phyloP scores from a whole-genome alignment of 2,888 invertebrate genomes.

The Caenorhabditis sp. region DNA sequence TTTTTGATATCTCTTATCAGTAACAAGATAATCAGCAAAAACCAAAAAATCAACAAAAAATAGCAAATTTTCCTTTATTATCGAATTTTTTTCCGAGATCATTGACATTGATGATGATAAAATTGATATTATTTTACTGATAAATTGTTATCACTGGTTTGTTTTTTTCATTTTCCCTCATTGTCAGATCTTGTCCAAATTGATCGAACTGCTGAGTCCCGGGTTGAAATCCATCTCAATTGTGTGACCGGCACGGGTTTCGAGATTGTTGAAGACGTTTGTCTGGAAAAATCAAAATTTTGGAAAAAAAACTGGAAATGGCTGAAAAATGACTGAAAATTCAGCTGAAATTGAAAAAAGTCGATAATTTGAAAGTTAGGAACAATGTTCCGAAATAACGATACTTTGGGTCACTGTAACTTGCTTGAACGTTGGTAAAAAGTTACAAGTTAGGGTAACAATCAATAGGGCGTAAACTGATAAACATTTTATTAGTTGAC shows the following conservation, averaged over 20 bases:
- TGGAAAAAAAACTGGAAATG: background rate
- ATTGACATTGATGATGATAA: background rate
- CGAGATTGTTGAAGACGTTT: constrained; percentile 53
- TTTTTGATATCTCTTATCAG: background rate
- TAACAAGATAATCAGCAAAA: background rate
- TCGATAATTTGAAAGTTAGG: background rate
- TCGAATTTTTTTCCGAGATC: background rate
- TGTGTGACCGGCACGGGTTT: constrained; percentile 1
- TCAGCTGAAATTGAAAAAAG: no score
- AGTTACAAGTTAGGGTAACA: background rate
- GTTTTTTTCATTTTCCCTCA: no score
- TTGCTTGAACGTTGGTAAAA: background rate
- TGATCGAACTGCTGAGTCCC: constrained; percentile 68
- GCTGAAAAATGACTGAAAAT: no score
- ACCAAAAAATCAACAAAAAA: background rate
- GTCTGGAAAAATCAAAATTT: constrained; percentile 35
- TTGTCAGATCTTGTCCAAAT: constrained; percentile 68
- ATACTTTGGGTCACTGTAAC: background rate
- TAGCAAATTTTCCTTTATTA: background rate
- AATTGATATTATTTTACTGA: no score
- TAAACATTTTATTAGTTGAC: background rate
- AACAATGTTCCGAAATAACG: no score
- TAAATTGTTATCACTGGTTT: background rate
- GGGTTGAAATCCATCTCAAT: constrained; percentile 71
- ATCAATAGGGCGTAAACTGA: background rate